These are phyloP conservation scores for Macrotus californicus DNA, from an alignment of 2,113 vertebrate genomes.

Conservation along the genomic window DNA sequence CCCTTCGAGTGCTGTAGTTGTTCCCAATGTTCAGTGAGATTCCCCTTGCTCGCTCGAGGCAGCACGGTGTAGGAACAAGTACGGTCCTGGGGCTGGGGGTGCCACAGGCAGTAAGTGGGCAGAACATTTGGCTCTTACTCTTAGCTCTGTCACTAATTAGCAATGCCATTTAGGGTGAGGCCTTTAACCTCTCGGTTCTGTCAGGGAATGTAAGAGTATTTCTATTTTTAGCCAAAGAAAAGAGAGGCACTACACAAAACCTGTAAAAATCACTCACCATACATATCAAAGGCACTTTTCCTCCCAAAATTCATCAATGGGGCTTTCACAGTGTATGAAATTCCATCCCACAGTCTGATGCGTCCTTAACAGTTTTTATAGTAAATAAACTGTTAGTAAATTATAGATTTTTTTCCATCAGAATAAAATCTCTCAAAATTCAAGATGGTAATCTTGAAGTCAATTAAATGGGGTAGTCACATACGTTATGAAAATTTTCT, in stretches of 20 bases:
- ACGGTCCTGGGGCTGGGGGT: not conserved
- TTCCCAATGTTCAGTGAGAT: not conserved
- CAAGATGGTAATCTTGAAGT: constrained; percentile 24
- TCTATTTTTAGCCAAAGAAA: constrained; percentile 17
- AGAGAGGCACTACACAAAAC: not conserved
- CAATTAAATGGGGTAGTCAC: not conserved
- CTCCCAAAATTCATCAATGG: not conserved
- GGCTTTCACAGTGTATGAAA: not conserved
- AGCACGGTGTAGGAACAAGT: rapidly evolving
- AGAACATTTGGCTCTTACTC: not conserved
- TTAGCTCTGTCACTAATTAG: constrained; percentile 20
- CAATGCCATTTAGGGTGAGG: constrained; percentile 7
- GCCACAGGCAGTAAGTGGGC: not conserved
- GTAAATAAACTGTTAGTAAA: not conserved
- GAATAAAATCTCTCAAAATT: constrained; percentile 36
- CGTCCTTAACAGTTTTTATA: not conserved
- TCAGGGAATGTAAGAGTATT: not conserved
- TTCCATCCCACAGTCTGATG: not conserved
- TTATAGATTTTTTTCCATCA: not conserved
- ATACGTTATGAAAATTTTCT: not conserved
- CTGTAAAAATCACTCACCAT: not conserved
- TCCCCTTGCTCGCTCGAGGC: not conserved
- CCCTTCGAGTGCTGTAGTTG: not conserved
- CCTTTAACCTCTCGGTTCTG: constrained; percentile 28
- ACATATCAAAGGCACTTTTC: not conserved